phyloP scores from a whole-genome alignment of 2,113 vertebrate species.

The Mormyrus lacerda region DNA sequence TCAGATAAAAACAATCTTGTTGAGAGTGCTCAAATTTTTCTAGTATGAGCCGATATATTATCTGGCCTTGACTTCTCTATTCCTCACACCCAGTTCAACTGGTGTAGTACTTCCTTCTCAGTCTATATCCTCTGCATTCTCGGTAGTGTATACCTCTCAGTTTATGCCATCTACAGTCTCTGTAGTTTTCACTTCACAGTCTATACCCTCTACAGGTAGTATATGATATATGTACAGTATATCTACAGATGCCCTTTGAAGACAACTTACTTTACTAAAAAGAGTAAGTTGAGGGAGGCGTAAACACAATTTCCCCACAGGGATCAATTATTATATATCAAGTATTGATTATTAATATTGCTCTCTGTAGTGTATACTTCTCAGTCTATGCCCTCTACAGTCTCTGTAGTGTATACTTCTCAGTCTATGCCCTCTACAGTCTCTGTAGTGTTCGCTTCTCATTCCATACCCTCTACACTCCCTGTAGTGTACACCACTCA shows the following conservation, averaged over 20 bases:
- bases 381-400: not conserved
- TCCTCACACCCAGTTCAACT: not conserved
- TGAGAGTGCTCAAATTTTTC: not conserved
- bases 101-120: slow-evolving; percentile 15
- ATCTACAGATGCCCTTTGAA: not conserved
- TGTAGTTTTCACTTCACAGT: slow-evolving; percentile 17
- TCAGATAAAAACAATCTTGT: not conserved
- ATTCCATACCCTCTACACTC: too few species aligned
- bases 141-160: not conserved
- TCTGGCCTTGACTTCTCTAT: not conserved
- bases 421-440: not conserved
- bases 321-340: too few species aligned
- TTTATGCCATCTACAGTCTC: not conserved
- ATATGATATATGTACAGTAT: not conserved
- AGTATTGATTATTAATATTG: too few species aligned
- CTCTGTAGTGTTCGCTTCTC: too few species aligned
- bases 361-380: not conserved
- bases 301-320: too few species aligned
- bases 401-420: not conserved
- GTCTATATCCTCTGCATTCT: not conserved
- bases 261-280: too few species aligned
- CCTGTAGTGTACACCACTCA: too few species aligned
- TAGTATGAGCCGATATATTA: not conserved
- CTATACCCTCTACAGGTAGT: not conserved
- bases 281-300: too few species aligned